Evolutionary conservation across 2,888 invertebrate genomes (phyloP).

Genomic region (Ophion costatus): DNA sequence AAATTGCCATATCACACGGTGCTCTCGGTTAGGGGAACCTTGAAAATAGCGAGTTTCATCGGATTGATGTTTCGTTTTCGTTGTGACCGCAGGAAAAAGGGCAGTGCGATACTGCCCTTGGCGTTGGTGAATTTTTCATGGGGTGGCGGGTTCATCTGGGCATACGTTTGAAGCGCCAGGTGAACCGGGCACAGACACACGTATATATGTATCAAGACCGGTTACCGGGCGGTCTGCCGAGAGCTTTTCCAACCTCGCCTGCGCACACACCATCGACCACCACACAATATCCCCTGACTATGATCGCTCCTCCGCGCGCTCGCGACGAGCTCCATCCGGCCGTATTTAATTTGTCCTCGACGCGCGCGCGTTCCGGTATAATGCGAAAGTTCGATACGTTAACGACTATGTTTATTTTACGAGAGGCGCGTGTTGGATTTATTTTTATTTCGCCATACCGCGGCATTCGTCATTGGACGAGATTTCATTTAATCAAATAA

Average conservation of each 20-base stretch:
- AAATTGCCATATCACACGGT: neutral
- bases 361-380: constrained; percentile 41
- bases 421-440: neutral
- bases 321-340: constrained; percentile 33
- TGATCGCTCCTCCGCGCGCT: constrained; percentile 37
- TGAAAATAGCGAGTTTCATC: neutral
- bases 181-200: neutral
- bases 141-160: neutral
- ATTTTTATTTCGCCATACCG: neutral
- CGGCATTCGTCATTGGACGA: neutral
- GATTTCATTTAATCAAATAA: neutral
- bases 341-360: constrained; percentile 49
- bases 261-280: constrained; percentile 57
- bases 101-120: too few relatives aligned
- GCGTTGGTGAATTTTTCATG: neutral
- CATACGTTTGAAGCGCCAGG: neutral
- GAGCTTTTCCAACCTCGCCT: constrained; percentile 54
- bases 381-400: constrained; percentile 51
- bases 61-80: neutral
- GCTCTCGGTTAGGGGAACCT: neutral
- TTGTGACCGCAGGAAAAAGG: too few relatives aligned
- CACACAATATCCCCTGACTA: constrained; percentile 47
- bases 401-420: constrained; percentile 46
- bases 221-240: constrained; percentile 47
- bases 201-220: neutral